These are phyloP conservation scores for Sweltsa coloradensis DNA, from an alignment of 1,140 invertebrate species.

Conservation along the genomic window DNA sequence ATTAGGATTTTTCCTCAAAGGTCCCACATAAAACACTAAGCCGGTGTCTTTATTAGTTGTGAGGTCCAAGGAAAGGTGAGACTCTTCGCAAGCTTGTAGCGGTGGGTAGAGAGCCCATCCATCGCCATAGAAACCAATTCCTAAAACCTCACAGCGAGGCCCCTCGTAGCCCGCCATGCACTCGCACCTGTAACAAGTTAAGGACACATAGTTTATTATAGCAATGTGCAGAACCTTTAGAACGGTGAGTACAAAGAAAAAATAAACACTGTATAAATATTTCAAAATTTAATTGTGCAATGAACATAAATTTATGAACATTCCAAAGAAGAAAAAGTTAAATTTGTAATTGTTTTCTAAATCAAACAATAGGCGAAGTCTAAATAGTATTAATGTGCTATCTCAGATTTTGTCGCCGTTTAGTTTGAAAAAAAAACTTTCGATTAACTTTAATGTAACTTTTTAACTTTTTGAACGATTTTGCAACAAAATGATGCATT, in stretches of 20 bases:
- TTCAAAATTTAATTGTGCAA: no score
- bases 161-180: conserved; percentile 62
- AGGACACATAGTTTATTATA: background rate
- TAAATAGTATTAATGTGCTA: no score
- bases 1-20: conserved; percentile 45
- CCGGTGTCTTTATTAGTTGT: conserved; percentile 58
- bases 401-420: no score
- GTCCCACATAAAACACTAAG: conserved; percentile 85
- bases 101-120: conserved; percentile 83
- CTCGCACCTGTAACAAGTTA: conserved; percentile 34
- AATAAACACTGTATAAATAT: no score
- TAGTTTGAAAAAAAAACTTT: no score
- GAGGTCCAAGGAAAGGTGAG: conserved; percentile 65
- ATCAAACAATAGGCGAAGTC: no score
- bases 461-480: no score
- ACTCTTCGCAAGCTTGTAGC: conserved; percentile 62
- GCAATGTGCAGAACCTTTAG: no score
- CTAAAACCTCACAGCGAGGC: conserved; percentile 78
- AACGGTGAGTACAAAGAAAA: no score
- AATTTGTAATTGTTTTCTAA: background rate
- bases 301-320: background rate
- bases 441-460: no score
- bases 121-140: conserved; percentile 73
- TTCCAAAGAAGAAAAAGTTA: no score
- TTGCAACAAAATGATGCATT: no score